Percentiles rank a stretch among this genome's conserved stretches.
Evolutionary conservation across 2,888 invertebrate species (phyloP).

Genomic region (Acleris laterana): DNA sequence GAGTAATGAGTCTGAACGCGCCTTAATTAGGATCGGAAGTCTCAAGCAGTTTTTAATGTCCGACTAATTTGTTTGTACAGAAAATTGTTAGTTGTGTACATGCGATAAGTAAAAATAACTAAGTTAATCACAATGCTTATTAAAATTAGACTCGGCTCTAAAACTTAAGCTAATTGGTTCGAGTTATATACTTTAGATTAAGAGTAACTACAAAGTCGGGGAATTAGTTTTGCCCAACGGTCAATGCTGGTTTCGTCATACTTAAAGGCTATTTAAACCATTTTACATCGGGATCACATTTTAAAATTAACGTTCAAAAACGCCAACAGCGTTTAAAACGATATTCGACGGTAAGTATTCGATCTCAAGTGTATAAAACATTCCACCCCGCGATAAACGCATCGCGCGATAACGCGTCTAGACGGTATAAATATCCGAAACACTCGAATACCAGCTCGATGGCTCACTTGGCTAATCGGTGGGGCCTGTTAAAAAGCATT

Average conservation of each 20-base stretch:
- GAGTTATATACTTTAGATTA: conserved; percentile 41
- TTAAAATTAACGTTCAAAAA: background rate
- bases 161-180: conserved; percentile 52
- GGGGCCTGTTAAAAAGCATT: conserved; percentile 58
- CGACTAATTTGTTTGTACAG: conserved; percentile 72
- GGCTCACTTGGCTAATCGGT: conserved; percentile 82
- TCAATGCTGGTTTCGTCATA: background rate
- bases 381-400: conserved; percentile 69
- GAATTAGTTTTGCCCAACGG: conserved; percentile 17
- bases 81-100: conserved; percentile 36
- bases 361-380: conserved; percentile 77
- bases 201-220: conserved; percentile 29
- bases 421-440: conserved; percentile 78
- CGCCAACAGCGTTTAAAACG: conserved; percentile 19
- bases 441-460: conserved; percentile 80
- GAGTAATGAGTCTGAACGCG: conserved; percentile 57
- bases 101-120: conserved; percentile 35
- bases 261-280: no score
- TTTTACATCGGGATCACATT: no score
- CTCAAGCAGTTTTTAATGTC: conserved; percentile 69
- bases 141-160: conserved; percentile 45
- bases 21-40: conserved; percentile 78
- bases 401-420: conserved; percentile 79
- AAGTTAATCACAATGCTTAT: conserved; percentile 40
- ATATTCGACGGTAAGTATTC: conserved; percentile 47